These are phyloP conservation scores for Baryphthengus martii DNA, from an alignment of 2,113 vertebrate species.

Conservation along the genomic window DNA sequence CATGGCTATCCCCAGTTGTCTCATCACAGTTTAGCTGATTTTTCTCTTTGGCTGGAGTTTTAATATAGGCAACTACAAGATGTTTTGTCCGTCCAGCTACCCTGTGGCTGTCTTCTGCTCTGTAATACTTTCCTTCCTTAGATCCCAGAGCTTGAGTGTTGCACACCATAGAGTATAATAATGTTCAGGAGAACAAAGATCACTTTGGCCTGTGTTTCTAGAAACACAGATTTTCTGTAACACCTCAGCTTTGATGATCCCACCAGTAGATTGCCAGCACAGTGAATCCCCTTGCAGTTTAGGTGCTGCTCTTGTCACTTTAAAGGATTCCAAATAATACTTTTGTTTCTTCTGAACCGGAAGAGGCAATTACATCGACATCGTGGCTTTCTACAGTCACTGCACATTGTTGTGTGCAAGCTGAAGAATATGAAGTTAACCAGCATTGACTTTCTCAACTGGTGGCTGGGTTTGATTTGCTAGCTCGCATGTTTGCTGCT, in stretches of 20 bases:
- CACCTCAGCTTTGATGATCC: slow-evolving; percentile 2
- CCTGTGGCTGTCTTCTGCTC: background rate
- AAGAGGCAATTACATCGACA: background rate
- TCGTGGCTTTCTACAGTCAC: background rate
- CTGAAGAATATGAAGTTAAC: background rate
- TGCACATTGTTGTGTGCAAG: background rate
- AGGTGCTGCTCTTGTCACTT: background rate
- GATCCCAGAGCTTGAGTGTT: background rate
- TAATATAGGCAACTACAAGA: background rate
- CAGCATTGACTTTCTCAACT: background rate
- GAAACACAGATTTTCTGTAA: background rate
- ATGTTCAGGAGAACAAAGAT: background rate
- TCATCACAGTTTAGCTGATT: background rate
- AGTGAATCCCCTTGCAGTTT: background rate
- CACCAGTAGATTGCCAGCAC: background rate
- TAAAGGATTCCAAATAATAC: background rate
- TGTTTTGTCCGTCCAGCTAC: background rate
- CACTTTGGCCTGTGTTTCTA: background rate
- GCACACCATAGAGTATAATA: background rate
- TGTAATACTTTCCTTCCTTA: background rate
- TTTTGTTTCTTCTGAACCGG: background rate
- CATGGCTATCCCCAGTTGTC: background rate
- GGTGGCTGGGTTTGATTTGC: background rate
- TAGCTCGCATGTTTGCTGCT: background rate
- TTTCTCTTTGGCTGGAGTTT: background rate